Evolutionary conservation across 2,113 vertebrate species (phyloP).

Genomic region (Anthoscopus minutus): DNA sequence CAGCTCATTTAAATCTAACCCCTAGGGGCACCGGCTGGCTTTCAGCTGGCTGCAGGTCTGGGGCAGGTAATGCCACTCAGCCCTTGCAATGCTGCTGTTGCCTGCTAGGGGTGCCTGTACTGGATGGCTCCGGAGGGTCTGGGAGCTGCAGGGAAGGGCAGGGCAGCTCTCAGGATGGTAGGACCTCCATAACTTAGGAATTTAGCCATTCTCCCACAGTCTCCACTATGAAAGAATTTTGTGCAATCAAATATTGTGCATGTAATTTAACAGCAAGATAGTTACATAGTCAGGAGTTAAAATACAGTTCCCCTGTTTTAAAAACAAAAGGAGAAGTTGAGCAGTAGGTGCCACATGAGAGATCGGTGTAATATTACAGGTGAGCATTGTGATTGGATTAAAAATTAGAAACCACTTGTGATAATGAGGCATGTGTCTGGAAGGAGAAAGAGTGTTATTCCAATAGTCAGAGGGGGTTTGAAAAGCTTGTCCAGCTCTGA

Average conservation of each 20-base stretch:
- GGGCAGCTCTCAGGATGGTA: neutral
- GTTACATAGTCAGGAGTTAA: neutral
- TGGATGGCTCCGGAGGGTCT: neutral
- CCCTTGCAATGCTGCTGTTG: neutral
- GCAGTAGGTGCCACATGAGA: neutral
- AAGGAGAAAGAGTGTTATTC: neutral
- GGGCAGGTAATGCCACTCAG: neutral
- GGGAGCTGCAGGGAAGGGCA: neutral
- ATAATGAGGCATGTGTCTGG: neutral
- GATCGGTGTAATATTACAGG: neutral
- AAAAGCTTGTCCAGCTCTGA: neutral
- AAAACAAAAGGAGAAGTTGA: neutral
- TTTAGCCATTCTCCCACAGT: neutral
- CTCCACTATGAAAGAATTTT: neutral
- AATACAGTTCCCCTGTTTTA: neutral
- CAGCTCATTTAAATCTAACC: neutral
- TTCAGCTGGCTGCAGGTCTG: neutral
- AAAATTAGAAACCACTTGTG: neutral
- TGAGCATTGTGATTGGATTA: accelerated
- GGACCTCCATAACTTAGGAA: neutral
- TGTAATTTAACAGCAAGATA: neutral
- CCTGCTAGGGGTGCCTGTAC: neutral
- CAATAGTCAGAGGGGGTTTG: neutral
- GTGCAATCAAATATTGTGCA: neutral
- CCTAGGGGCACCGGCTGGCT: neutral